Conservation (phyloP, 2,888 invertebrate species). For the Laothoe populi region DNA sequence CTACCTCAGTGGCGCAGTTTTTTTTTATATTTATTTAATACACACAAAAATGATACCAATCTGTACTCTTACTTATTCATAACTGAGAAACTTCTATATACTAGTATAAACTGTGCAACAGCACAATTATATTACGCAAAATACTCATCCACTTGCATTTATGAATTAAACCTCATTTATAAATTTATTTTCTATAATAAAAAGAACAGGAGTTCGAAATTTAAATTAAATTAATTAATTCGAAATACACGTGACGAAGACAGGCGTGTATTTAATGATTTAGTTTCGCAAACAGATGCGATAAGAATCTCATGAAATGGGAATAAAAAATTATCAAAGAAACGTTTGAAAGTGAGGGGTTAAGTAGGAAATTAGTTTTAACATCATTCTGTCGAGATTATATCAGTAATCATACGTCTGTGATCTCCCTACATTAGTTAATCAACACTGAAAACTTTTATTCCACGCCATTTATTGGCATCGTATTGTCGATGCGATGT, state of each 20-base stretch:
- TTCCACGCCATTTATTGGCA: slow-evolving; percentile 13
- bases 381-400: slow-evolving; percentile 16
- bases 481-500: slow-evolving; percentile 1
- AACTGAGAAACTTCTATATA: too few species aligned
- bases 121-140: too few species aligned
- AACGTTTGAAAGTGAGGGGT: slow-evolving; percentile 14
- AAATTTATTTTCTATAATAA: neutral
- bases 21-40: too few species aligned
- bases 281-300: slow-evolving; percentile 4
- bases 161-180: too few species aligned
- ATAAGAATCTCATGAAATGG: slow-evolving; percentile 5
- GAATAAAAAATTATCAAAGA: slow-evolving; percentile 2
- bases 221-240: neutral
- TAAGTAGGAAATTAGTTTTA: slow-evolving; percentile 17
- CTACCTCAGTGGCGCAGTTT: too few species aligned
- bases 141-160: too few species aligned
- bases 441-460: slow-evolving; percentile 13
- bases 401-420: slow-evolving; percentile 16
- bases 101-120: too few species aligned
- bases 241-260: neutral
- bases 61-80: too few species aligned
- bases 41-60: too few species aligned
- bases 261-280: slow-evolving; percentile 3
- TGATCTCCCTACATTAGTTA: slow-evolving; percentile 5
- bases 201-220: neutral